Conservation (phyloP, 2,797 vertebrate genomes). For the Chaetodon trifasciatus region DNA sequence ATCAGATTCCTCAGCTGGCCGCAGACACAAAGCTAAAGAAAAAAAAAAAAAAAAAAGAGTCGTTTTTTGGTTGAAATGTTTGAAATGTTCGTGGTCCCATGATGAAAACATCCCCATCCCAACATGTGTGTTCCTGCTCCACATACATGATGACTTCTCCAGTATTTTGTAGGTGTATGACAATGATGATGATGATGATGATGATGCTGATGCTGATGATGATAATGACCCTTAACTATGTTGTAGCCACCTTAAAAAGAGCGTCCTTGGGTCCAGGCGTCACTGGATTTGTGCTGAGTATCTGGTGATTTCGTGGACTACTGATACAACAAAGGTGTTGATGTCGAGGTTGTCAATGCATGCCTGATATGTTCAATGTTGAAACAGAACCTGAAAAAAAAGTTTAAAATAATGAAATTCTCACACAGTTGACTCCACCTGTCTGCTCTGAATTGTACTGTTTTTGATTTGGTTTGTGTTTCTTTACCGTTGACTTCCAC, state of each 20-base stretch:
- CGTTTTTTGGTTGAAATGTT: conserved; percentile 72
- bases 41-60: background rate
- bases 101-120: conserved; percentile 50
- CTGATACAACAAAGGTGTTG: conserved; percentile 71
- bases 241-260: conserved; percentile 69
- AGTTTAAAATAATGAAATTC: conserved; percentile 50
- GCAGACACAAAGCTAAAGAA: conserved; percentile 26
- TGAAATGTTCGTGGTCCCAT: conserved; percentile 63
- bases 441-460: conserved; percentile 73
- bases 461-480: conserved; percentile 48
- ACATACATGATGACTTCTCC: conserved; percentile 54
- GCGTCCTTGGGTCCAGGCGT: conserved; percentile 39
- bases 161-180: conserved; percentile 72
- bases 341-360: conserved; percentile 85
- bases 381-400: conserved; percentile 70
- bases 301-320: conserved; percentile 61
- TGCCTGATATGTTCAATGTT: conserved; percentile 89
- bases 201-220: conserved; percentile 46
- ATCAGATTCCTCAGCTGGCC: conserved; percentile 33
- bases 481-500: conserved; percentile 49
- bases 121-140: conserved; percentile 50
- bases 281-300: conserved; percentile 50
- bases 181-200: conserved; percentile 64
- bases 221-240: conserved; percentile 74
- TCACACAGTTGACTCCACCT: conserved; percentile 67